Percentiles rank a stretch among this genome's conserved stretches.
Conservation (phyloP, 2,797 vertebrate genomes). For the Schizopygopsis malacanthus region DNA sequence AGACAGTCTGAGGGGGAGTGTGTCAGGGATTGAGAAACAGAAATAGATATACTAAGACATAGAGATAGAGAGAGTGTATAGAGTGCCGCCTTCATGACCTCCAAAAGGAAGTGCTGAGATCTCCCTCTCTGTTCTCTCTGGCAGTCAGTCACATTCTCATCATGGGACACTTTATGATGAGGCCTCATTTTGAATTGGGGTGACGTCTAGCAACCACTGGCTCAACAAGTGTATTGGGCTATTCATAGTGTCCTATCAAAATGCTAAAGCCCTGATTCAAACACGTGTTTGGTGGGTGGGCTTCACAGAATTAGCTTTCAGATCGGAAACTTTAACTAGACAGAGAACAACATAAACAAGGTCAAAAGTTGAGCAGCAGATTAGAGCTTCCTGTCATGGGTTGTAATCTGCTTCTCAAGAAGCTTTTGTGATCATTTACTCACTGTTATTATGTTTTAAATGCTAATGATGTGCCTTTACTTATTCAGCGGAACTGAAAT, state of each 20-base stretch:
- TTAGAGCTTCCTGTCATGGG: neutral
- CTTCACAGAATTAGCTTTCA: conserved; percentile 23
- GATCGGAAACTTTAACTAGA: conserved; percentile 4
- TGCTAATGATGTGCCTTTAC: neutral
- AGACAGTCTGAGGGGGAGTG: conserved; percentile 52
- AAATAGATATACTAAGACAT: conserved; percentile 50
- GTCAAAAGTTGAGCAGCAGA: conserved; percentile 11
- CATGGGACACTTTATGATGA: conserved; percentile 72
- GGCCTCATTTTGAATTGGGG: conserved; percentile 68
- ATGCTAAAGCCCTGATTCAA: conserved; percentile 61
- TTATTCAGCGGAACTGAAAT: neutral
- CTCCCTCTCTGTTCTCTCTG: conserved; percentile 33
- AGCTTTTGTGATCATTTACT: neutral
- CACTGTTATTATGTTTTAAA: neutral
- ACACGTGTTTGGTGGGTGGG: conserved; percentile 27
- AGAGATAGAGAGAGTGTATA: conserved; percentile 13
- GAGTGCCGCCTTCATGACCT: conserved; percentile 19
- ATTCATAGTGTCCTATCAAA: conserved; percentile 75
- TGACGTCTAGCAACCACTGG: conserved; percentile 63
- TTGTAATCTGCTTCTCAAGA: neutral
- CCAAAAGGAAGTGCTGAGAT: conserved; percentile 42
- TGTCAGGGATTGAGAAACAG: conserved; percentile 50
- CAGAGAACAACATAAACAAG: conserved; percentile 28
- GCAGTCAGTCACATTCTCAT: conserved; percentile 64
- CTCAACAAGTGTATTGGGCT: conserved; percentile 77